Base-by-base conservation (phyloP, 2,888 invertebrate species). In the Carabus problematicus region DNA sequence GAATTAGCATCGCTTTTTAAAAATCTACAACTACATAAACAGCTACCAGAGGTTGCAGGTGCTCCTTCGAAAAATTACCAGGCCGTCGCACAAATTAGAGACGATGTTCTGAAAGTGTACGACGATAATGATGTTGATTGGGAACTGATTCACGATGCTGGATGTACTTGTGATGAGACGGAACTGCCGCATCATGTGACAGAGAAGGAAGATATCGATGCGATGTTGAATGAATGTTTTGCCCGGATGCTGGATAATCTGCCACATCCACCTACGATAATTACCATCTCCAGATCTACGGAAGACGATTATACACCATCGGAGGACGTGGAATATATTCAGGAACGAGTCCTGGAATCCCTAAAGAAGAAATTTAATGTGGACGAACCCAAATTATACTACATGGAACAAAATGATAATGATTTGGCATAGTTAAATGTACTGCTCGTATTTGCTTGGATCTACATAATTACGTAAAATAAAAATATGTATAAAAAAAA, bases 301-400 rank as follows among this genome's bases (percentile, higher is more conserved):
- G 88, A 89, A 49, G 96, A 97, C 77, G 95, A 94, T 72, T 97
- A 96, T 78, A 95, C 95, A 75, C 96, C 96, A 0, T 82, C 86
- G 14, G 87, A 92, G 77, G 91, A 93, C 81, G 95, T 96, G 41
- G 91, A 94, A 68, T 82, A 83, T 55, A 94, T 96, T 72, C 93
- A 95, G 79, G 83, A 85, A 8, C 82, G 85, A 45, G 91, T 92
- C 6, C 75, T 92, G 58, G 80, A 86, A 64, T 82, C 86, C 68
- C 80, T 93, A 43, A 83, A 82, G 62, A 80, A 84, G 68, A 79
- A 81, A 42, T 88, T 85, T 75, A 78, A 81, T 29, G 84, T 85
- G 8, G 86, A 83, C 64, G 83, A 85, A 63, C 86, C 87, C 0
- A 76, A 81, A 52, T 77, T 85, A 55, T 76, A 84, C 73, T 87